A percentile compares a stretch with the other conserved stretches of the same genome.
Conservation (phyloP, 2,113 vertebrate species). For the Planiliza haematocheilus region DNA sequence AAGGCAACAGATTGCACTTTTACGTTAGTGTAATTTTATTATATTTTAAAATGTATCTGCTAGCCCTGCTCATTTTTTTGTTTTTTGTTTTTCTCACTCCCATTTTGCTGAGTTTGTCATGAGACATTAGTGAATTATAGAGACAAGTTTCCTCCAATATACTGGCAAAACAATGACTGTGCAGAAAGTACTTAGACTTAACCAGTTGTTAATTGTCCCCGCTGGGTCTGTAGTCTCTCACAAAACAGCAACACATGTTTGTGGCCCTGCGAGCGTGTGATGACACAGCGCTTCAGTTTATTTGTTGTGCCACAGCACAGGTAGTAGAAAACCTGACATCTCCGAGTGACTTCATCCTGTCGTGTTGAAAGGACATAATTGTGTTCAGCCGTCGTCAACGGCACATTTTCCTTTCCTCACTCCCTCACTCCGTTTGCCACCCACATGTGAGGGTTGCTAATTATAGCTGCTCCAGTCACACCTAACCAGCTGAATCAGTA, state of each 20-base stretch:
- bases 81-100: too few relatives aligned
- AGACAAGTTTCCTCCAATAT: background rate
- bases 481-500: slow-evolving; percentile 71
- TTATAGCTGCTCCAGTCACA: slow-evolving; percentile 79
- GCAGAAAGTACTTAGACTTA: too few relatives aligned
- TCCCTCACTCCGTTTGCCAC: slow-evolving; percentile 72
- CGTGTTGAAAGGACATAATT: slow-evolving; percentile 42
- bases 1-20: background rate
- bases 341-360: slow-evolving; percentile 18
- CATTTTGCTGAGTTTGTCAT: too few relatives aligned
- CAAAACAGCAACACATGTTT: background rate
- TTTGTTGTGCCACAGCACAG: background rate
- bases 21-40: background rate
- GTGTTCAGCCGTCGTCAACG: slow-evolving; percentile 53
- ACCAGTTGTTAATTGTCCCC: background rate
- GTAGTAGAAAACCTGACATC: slow-evolving; percentile 31
- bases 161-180: background rate
- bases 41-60: too few relatives aligned
- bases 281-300: slow-evolving; percentile 7
- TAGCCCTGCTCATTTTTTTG: too few relatives aligned
- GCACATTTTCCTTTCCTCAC: slow-evolving; percentile 51
- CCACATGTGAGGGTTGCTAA: slow-evolving; percentile 71
- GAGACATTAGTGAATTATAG: too few relatives aligned
- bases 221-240: slow-evolving; percentile 16
- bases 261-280: background rate